Evolutionary conservation across 2,113 vertebrate genomes (phyloP), one percentile per base, ranked within the genome.

Genomic region (Pachycephala philippinensis): DNA sequence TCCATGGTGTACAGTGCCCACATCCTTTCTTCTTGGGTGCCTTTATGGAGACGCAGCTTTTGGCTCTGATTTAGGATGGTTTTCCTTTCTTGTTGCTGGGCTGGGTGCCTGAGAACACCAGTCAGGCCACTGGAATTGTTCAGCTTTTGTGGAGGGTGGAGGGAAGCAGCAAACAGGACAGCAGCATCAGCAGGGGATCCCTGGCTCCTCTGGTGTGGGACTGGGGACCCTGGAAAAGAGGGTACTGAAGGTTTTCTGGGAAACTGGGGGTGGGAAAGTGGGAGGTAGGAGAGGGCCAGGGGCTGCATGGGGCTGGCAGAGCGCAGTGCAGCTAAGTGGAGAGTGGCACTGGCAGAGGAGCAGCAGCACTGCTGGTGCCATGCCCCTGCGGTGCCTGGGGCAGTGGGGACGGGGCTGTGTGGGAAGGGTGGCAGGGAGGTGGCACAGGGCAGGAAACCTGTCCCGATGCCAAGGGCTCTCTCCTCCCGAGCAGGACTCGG

Each of bases 321-420:
- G 6, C 39, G 26, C 7, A 13, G 40, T 5, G 13, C 15, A 28
- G 0, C 10, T 10, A 0, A 1, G 31, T 1, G 21, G 27, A 28
- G 40, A 69, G 57, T 1, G 3, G 52, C 21, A 9, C 2, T 1
- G 7, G 20, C 33, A 50, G 61, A 88, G 49, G n/a, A 71, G 39
- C 68, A 26, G 49, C 31, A 31, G 71, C 49, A 14, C 14, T 31
- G 30, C 27, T 33, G 50, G 21, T 57, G 44, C 42, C 14, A 0
- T 7, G 20, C 69, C 49, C 27, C 23, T 75, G 72, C 1, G 1
- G n/a, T 33, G 31, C 15, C 39, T 21, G 44, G 31, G 13, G 8
- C 47, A 31, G 24, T 0, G 1, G 52, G 47, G 35, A 50, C 1
- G 2, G 17, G 18, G 17, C 37, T n/a, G 23, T 0, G 0, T 10